phyloP scores from a whole-genome alignment of 1,140 invertebrate species.

The Apis cerana region DNA sequence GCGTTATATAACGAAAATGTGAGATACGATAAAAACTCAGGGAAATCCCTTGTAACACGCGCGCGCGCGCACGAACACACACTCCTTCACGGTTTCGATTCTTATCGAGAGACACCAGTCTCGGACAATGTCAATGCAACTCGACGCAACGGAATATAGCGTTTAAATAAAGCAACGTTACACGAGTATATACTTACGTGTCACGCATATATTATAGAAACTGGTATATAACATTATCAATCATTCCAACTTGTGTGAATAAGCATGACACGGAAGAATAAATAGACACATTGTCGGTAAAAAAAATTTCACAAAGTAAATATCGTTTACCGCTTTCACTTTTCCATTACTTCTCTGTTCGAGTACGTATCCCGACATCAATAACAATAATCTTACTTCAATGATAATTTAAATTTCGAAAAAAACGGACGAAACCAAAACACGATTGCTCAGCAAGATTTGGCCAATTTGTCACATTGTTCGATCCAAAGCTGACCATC shows the following conservation, averaged over 20 bases:
- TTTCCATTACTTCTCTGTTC: too few relatives aligned
- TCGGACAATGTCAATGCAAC: conserved; percentile 31
- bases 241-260: not conserved
- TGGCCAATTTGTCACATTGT: too few relatives aligned
- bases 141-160: not conserved
- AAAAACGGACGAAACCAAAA: too few relatives aligned
- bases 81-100: conserved; percentile 40
- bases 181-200: not conserved
- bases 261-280: not conserved
- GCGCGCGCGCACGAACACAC: not conserved
- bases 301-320: not conserved
- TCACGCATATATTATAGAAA: not conserved
- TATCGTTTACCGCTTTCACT: too few relatives aligned
- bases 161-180: not conserved
- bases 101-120: conserved; percentile 42
- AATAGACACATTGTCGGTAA: not conserved
- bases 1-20: conserved; percentile 47
- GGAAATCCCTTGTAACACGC: conserved; percentile 39
- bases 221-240: not conserved
- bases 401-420: too few relatives aligned
- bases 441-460: too few relatives aligned
- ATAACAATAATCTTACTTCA: too few relatives aligned
- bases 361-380: too few relatives aligned
- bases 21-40: conserved; percentile 42
- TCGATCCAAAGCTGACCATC: too few relatives aligned